These are phyloP conservation scores for Hipparchia semele DNA, from an alignment of 2,888 invertebrate genomes.

Conservation along the genomic window DNA sequence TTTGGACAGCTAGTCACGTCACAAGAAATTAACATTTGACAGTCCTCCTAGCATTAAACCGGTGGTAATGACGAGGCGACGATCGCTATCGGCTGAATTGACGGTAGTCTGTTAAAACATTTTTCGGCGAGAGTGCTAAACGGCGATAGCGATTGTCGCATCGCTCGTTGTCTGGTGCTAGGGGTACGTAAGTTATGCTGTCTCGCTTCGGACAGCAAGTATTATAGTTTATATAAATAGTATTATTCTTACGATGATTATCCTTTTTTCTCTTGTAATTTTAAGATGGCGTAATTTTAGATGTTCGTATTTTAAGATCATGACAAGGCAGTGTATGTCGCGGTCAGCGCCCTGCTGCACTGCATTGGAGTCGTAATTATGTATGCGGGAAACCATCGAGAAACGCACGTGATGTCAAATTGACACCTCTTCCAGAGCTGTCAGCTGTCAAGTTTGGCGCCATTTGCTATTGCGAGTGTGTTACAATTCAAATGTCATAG, in stretches of 20 bases:
- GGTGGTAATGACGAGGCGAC: neutral
- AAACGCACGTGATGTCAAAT: neutral
- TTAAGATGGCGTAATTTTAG: conserved; percentile 81
- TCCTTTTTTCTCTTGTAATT: conserved; percentile 59
- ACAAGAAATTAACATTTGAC: conserved; percentile 61
- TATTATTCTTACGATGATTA: conserved; percentile 62
- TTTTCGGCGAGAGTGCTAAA: no score
- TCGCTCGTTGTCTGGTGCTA: neutral
- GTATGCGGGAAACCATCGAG: neutral
- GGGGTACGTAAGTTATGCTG: conserved; percentile 46
- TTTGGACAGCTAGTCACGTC: conserved; percentile 76
- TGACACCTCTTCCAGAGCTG: no score
- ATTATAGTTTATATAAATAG: conserved; percentile 68
- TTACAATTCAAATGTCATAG: neutral
- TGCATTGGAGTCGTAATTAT: neutral
- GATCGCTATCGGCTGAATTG: neutral
- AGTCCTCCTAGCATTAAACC: conserved; percentile 29
- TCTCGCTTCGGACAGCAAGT: conserved; percentile 56
- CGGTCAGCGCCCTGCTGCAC: conserved; percentile 38
- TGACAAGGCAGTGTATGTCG: conserved; percentile 76
- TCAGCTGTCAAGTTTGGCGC: neutral
- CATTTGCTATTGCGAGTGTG: neutral
- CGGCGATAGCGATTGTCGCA: neutral
- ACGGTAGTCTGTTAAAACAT: neutral
- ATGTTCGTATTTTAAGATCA: conserved; percentile 74